These are phyloP conservation scores for Austrofundulus limnaeus DNA, from an alignment of 2,113 vertebrate genomes.

Conservation along the genomic window DNA sequence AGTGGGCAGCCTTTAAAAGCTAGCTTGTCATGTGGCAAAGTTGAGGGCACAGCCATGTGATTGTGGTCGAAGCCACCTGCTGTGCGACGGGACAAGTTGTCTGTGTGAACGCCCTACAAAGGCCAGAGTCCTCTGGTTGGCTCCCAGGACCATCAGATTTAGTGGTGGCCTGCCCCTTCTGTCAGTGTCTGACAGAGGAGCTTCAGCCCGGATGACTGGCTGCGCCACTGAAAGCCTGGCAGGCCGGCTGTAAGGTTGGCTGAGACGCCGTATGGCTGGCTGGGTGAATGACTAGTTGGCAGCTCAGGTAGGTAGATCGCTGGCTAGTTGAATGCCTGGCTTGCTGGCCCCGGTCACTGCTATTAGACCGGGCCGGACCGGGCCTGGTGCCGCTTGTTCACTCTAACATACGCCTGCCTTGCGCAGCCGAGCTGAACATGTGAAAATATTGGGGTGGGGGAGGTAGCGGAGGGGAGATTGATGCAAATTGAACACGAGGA, in stretches of 20 bases:
- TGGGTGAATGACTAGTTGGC: constrained; percentile 68
- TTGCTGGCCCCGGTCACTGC: constrained; percentile 48
- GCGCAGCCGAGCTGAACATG: constrained; percentile 35
- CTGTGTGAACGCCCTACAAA: constrained; percentile 68
- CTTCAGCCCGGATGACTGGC: constrained; percentile 59
- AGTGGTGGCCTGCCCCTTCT: constrained; percentile 65
- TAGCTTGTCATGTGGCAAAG: constrained; percentile 69
- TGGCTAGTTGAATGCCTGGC: constrained; percentile 53
- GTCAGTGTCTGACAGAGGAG: constrained; percentile 60
- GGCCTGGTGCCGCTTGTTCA: constrained; percentile 55
- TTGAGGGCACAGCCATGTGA: constrained; percentile 61
- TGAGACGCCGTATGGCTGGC: constrained; percentile 52
- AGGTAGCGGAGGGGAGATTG: constrained; percentile 22
- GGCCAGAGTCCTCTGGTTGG: constrained; percentile 70
- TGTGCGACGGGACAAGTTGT: constrained; percentile 59
- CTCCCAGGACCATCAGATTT: constrained; percentile 61
- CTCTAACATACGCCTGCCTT: constrained; percentile 59
- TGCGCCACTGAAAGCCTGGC: constrained; percentile 61
- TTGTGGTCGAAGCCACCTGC: constrained; percentile 61
- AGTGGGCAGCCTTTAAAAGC: constrained; percentile 56
- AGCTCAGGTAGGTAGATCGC: constrained; percentile 59
- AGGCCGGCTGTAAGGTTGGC: constrained; percentile 56
- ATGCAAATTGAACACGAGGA: constrained; percentile 39
- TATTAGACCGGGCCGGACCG: constrained; percentile 47
- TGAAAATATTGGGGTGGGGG: constrained; percentile 52